phyloP scores from a whole-genome alignment of 2,888 invertebrate genomes.

The Pollenia labialis region DNA sequence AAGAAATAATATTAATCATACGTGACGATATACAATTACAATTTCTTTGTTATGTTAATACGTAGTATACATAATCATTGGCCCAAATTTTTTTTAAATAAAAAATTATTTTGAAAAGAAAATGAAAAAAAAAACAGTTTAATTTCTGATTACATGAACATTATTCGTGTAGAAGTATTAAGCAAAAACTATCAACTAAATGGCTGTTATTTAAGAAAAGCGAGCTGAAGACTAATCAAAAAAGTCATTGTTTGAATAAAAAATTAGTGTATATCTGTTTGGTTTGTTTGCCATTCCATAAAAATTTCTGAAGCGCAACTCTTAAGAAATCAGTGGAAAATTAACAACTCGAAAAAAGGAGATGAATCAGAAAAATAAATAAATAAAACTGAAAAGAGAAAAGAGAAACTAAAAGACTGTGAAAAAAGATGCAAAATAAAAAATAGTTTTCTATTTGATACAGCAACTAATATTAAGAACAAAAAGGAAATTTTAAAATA shows the following conservation, averaged over 20 bases:
- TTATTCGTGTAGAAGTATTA: background rate
- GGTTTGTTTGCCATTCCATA: slow-evolving; percentile 36
- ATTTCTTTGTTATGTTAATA: too few species aligned
- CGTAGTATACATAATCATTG: slow-evolving; percentile 39
- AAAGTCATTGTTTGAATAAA: slow-evolving; percentile 16
- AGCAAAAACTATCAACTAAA: too few species aligned
- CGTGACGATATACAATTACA: background rate
- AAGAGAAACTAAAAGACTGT: background rate
- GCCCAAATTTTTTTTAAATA: slow-evolving; percentile 19
- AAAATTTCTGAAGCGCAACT: slow-evolving; percentile 62
- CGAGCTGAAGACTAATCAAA: slow-evolving; percentile 4
- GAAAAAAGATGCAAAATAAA: background rate
- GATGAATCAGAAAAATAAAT: background rate
- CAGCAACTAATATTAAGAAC: too few species aligned
- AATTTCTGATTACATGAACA: background rate
- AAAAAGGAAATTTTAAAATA: too few species aligned
- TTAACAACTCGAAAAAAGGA: slow-evolving; percentile 53
- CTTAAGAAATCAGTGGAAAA: slow-evolving; percentile 61
- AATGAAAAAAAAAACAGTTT: background rate
- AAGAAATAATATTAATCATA: background rate
- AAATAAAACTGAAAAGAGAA: background rate
- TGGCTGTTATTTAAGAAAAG: background rate
- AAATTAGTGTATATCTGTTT: background rate
- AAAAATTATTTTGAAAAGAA: background rate
- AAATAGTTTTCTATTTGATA: too few species aligned